A percentile compares a stretch with the other conserved stretches of the same genome.
Conservation (phyloP, 1,140 invertebrate species). For the Leptopilina boulardi region DNA sequence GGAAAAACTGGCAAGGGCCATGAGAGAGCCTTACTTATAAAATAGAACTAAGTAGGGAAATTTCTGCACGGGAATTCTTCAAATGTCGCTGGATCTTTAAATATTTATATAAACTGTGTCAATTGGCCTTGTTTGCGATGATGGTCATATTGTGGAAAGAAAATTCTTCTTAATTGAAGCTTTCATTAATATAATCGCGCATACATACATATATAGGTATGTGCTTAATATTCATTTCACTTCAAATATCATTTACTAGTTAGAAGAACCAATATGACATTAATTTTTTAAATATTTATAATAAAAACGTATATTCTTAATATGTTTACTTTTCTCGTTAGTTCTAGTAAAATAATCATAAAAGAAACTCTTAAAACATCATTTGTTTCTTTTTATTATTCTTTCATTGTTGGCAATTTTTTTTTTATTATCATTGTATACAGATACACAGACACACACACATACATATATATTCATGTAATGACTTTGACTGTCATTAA, state of each 20-base stretch:
- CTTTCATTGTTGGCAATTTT: background rate
- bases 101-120: slow-evolving; percentile 36
- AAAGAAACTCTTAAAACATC: background rate
- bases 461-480: too few species aligned
- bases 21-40: too few species aligned
- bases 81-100: slow-evolving; percentile 41
- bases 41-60: too few species aligned
- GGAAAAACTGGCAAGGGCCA: too few species aligned
- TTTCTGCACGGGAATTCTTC: too few species aligned
- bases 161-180: background rate
- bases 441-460: too few species aligned
- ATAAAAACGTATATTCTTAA: background rate
- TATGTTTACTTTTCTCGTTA: background rate
- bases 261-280: background rate
- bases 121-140: slow-evolving; percentile 16
- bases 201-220: background rate
- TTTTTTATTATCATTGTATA: background rate
- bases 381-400: background rate
- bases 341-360: background rate
- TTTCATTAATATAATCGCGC: background rate
- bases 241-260: background rate
- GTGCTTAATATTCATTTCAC: background rate
- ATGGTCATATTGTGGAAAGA: background rate
- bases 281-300: slow-evolving; percentile 1
- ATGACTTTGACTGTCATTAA: background rate